Evolutionary conservation across 2,888 invertebrate species (phyloP), one percentile per base, ranked within the genome.

Genomic region (Epirrhoe tristata): DNA sequence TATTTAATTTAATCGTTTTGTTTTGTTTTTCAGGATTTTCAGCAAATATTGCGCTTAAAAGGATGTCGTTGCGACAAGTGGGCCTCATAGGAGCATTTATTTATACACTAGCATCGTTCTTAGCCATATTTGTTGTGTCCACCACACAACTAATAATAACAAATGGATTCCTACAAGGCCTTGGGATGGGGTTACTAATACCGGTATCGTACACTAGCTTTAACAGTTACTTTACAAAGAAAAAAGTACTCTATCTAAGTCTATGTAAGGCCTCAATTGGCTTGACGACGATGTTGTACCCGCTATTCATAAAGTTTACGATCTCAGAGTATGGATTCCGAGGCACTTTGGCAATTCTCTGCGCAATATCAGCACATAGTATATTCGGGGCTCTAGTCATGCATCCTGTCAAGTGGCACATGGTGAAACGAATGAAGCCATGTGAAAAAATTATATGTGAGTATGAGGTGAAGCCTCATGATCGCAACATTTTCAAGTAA

Each of bases 341-440:
- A 76, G 97, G 96, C 5, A 96, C 96, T 1, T 88, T 96, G n/a
- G 94, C 95, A 0, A 93, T 97, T 58, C 81, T 96, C 6, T 95
- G 96, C 5, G 96, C 94, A 0, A 88, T 96, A 72, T 95, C 96
- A 71, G 91, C 95, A 5, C 94, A 97, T 75, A 94, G 95, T 62
- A 93, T 97, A 75, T 90, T 95, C 17, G 96, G 96, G 7, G 96
- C 96, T 86, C 77, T 95, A 48, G 90, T 96, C 58, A 94, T 96
- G 94, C 96, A 96, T 76, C 96, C 97, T 2, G 96, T 96, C 0
- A 94, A 96, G 76, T 96, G 96, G 96, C 95, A 97, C 75, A 94
- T 95, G 94, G 93, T 93, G 2, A 91, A 90, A 62, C 83, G 86
- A 62, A 74, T 77, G 51, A 93, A 92, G 70, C 82, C 89, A 1